Percentiles rank a stretch among this genome's conserved stretches.
phyloP scores from a whole-genome alignment of 2,113 vertebrate species.

The Tachysurus fulvidraco region DNA sequence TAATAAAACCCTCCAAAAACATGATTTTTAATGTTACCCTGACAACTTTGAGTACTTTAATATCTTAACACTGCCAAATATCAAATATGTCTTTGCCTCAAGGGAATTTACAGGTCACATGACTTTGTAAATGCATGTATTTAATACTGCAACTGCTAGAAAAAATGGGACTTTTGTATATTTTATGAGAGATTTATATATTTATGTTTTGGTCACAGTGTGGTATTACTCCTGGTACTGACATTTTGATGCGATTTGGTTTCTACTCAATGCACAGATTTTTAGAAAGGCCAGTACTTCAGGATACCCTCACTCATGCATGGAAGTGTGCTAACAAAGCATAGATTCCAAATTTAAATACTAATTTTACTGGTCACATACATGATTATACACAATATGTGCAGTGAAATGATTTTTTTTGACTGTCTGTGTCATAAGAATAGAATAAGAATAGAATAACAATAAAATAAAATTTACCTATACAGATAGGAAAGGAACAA shows the following conservation, averaged over 20 bases:
- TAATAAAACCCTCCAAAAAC: conserved; percentile 67
- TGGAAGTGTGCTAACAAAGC: background rate
- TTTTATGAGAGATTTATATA: background rate
- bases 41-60: conserved; percentile 50
- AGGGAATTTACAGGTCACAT: background rate
- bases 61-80: conserved; percentile 22
- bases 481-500: too few relatives aligned
- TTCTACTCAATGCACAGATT: conserved; percentile 4
- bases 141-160: background rate
- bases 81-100: conserved; percentile 12
- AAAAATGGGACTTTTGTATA: background rate
- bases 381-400: too few relatives aligned
- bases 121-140: conserved; percentile 4
- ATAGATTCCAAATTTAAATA: too few relatives aligned
- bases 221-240: conserved; percentile 28
- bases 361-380: too few relatives aligned
- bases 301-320: background rate
- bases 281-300: background rate
- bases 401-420: too few relatives aligned
- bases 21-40: conserved; percentile 63
- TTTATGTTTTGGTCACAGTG: background rate
- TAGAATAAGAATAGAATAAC: too few relatives aligned
- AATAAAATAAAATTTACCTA: too few relatives aligned
- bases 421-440: too few relatives aligned
- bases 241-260: conserved; percentile 18